phyloP scores from a whole-genome alignment of 2,888 invertebrate species.

The Diarsia brunnea region DNA sequence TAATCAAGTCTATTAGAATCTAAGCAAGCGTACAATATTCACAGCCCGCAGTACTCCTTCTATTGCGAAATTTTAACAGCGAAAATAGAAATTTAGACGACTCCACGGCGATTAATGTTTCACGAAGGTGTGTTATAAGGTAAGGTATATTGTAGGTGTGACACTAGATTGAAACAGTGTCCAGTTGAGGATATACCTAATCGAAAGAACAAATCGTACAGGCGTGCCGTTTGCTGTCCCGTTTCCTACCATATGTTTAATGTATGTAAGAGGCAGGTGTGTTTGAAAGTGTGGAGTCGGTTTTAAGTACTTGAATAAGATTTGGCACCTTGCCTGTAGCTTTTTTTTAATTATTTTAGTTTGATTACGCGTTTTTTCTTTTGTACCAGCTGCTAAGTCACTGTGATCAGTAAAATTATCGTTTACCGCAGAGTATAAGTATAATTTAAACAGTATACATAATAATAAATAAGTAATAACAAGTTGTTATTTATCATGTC shows the following conservation, averaged over 20 bases:
- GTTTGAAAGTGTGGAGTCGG: conserved; percentile 39
- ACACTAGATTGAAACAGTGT: conserved; percentile 3
- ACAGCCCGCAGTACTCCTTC: neutral
- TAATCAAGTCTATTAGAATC: neutral
- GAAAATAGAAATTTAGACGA: conserved; percentile 10
- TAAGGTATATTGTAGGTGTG: conserved; percentile 15
- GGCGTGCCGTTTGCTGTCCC: conserved; percentile 23
- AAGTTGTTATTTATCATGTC: conserved; percentile 9
- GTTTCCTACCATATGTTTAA: conserved; percentile 57
- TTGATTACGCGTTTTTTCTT: neutral
- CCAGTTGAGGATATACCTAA: conserved; percentile 15
- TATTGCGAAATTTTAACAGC: conserved; percentile 9
- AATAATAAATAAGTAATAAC: neutral
- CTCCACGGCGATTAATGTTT: conserved; percentile 12
- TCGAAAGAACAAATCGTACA: conserved; percentile 27
- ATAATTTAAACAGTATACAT: neutral
- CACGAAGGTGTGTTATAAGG: conserved; percentile 12
- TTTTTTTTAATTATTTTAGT: neutral
- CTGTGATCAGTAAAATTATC: neutral
- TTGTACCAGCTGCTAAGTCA: neutral
- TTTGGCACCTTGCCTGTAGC: conserved; percentile 49
- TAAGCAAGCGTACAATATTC: neutral
- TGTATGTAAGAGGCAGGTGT: conserved; percentile 62
- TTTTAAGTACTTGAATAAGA: conserved; percentile 23
- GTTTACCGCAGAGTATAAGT: neutral